Evolutionary conservation across 2,888 invertebrate genomes (phyloP).

Genomic region (Eristalis tenax): DNA sequence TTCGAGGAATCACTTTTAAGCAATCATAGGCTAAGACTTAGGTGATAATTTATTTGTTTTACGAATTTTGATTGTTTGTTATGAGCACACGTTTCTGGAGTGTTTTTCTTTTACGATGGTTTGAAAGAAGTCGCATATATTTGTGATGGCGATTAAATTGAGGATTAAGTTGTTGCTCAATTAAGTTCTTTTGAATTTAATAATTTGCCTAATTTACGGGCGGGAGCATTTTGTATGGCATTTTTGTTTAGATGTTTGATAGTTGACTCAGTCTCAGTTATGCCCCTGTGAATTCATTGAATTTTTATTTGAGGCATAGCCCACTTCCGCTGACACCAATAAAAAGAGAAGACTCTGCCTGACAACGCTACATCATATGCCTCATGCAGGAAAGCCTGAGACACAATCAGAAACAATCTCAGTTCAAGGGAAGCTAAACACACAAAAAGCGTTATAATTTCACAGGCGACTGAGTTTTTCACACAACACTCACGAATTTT

Average conservation of each 20-base stretch:
- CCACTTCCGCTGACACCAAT: background rate
- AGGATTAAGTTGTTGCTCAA: background rate
- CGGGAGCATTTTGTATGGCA: background rate
- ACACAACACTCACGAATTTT: conserved; percentile 41
- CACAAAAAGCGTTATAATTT: conserved; percentile 31
- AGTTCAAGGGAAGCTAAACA: background rate
- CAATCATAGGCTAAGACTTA: background rate
- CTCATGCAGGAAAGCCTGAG: background rate
- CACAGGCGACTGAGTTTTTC: conserved; percentile 37
- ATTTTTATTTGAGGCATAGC: no score
- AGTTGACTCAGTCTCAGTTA: no score
- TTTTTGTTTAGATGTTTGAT: background rate
- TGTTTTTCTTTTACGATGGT: background rate
- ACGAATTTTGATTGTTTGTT: conserved; percentile 2
- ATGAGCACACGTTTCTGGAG: background rate
- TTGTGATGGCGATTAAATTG: background rate
- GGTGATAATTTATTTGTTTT: conserved; percentile 3
- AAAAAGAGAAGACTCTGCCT: background rate
- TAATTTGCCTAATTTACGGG: background rate
- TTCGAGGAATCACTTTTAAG: background rate
- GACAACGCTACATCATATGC: background rate
- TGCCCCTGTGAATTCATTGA: no score
- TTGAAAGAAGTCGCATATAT: background rate
- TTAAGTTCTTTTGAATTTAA: background rate
- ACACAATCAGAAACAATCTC: background rate